Percentiles rank a stretch among this genome's conserved stretches.
Conservation (phyloP, 2,888 invertebrate species). For the Syritta pipiens region DNA sequence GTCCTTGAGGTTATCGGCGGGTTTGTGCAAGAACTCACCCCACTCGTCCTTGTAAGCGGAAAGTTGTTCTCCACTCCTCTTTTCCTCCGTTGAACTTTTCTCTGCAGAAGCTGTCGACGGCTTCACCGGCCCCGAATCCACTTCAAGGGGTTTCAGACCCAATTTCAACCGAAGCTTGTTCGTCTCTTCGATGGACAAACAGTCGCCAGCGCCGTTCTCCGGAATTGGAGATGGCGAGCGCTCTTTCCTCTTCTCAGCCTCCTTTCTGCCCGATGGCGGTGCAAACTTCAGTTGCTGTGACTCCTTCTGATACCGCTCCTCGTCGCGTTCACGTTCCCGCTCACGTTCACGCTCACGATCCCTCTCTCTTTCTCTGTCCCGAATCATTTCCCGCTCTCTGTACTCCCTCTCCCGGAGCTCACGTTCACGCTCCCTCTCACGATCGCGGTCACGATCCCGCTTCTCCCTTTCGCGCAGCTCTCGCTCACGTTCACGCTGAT, state of each 20-base stretch:
- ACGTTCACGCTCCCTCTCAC: conserved; percentile 50
- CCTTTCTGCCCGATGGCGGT: conserved; percentile 38
- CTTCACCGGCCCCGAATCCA: conserved; percentile 78
- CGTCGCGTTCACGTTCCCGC: conserved; percentile 40
- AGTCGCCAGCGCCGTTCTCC: conserved; percentile 80
- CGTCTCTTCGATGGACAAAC: conserved; percentile 89
- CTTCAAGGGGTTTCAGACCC: conserved; percentile 94
- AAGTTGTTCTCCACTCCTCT: conserved; percentile 73
- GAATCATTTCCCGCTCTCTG: conserved; percentile 58
- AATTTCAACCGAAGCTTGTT: conserved; percentile 95
- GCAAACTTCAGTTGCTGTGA: conserved; percentile 56
- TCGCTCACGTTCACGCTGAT: conserved; percentile 69
- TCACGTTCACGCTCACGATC: conserved; percentile 64
- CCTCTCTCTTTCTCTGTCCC: conserved; percentile 58
- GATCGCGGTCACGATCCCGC: conserved; percentile 46
- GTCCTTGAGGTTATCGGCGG: conserved; percentile 87
- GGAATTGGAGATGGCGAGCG: conserved; percentile 77
- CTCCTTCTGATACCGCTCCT: conserved; percentile 62
- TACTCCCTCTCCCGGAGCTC: conserved; percentile 61
- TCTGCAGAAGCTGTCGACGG: conserved; percentile 78
- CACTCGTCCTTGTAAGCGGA: conserved; percentile 77
- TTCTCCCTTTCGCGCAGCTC: conserved; percentile 43
- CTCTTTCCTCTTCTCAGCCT: conserved; percentile 44
- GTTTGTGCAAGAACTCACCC: conserved; percentile 93
- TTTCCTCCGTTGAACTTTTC: conserved; percentile 72